Conservation (phyloP, 2,888 invertebrate species). For the Eledona agricola region DNA sequence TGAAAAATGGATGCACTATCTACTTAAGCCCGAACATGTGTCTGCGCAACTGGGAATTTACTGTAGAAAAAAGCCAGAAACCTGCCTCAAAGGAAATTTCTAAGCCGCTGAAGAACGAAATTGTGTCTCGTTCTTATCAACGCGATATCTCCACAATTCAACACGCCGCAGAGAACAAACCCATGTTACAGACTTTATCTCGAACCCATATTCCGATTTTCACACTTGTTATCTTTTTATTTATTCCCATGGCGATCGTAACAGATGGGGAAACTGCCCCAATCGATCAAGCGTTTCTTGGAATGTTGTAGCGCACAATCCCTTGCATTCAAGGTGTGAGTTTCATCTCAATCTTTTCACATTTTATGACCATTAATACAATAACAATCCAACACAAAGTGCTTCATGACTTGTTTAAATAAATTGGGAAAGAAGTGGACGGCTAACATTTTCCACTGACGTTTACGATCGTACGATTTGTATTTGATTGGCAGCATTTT, state of each 20-base stretch:
- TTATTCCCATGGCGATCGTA: conserved; percentile 11
- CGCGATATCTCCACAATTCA: conserved; percentile 26
- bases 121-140: conserved; percentile 25
- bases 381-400: too few species aligned
- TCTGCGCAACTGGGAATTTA: conserved; percentile 31
- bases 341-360: too few species aligned
- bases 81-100: background rate
- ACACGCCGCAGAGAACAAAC: conserved; percentile 31
- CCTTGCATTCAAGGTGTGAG: too few species aligned
- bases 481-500: too few species aligned
- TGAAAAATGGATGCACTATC: conserved; percentile 36
- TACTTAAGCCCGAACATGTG: conserved; percentile 34
- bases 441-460: too few species aligned
- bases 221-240: conserved; percentile 25
- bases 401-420: too few species aligned
- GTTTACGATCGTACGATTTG: too few species aligned
- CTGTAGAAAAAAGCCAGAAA: conserved; percentile 16
- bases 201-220: conserved; percentile 24
- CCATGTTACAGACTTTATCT: conserved; percentile 30
- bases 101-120: too few species aligned
- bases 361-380: too few species aligned
- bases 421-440: too few species aligned
- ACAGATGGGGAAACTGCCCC: conserved; percentile 22
- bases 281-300: conserved; percentile 22
- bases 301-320: too few species aligned